Conservation (phyloP, 2,797 vertebrate genomes). For the Eulemur coronatus region DNA sequence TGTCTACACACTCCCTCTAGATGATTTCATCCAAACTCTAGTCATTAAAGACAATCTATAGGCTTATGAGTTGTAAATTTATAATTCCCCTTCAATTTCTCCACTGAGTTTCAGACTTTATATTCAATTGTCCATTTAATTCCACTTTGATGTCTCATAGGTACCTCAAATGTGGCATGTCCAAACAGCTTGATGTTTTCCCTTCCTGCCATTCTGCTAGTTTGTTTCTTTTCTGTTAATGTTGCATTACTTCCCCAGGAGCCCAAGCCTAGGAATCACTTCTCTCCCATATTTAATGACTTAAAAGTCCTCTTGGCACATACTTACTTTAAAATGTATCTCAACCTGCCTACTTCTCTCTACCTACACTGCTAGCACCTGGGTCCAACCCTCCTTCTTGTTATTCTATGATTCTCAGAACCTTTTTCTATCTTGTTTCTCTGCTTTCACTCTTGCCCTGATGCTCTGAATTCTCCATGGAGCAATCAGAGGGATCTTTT, state of each 20-base stretch:
- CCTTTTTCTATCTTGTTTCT: neutral
- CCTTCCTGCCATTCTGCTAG: neutral
- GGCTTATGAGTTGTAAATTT: neutral
- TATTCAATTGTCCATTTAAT: neutral
- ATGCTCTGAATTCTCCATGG: neutral
- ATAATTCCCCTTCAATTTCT: neutral
- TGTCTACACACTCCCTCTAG: neutral
- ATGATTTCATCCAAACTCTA: neutral
- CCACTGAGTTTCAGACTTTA: neutral
- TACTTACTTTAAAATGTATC: neutral
- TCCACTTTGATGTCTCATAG: neutral
- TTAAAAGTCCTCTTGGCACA: neutral
- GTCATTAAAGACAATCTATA: neutral
- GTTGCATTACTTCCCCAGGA: neutral
- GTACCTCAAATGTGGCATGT: neutral
- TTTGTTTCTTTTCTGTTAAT: neutral
- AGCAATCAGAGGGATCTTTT: neutral
- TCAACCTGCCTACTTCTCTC: neutral
- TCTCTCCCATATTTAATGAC: neutral
- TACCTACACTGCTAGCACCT: neutral
- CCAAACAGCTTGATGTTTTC: neutral
- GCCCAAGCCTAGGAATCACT: neutral
- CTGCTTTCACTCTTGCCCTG: neutral
- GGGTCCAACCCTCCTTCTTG: too few relatives aligned
- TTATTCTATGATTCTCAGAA: neutral